Base-by-base conservation (phyloP, 64 coral and sea anemone species). In the Montipora sp. region DNA sequence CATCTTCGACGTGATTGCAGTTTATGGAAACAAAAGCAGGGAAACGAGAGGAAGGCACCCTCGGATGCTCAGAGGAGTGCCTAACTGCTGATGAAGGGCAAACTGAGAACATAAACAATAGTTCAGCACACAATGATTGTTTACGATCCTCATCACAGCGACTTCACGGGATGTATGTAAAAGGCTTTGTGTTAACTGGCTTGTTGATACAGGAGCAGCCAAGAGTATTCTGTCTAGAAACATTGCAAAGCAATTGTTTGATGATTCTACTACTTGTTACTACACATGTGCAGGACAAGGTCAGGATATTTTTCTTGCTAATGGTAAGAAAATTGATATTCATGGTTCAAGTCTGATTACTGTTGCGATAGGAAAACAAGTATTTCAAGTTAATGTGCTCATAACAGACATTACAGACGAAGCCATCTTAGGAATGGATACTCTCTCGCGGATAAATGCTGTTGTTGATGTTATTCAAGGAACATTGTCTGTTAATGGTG, bases 21-120 rank as follows among this genome's bases (percentile, higher is more conserved):
- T 5, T 84, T 51, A 84, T 84, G 81, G 59, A 84, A 84, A 84
- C 81, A 84, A 67, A 51, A 84, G 3, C 81, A 68, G 59, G 59
- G 68, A 84, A 84, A 84, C 81, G 81, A 84, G 81, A 84, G 68
- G 81, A 84, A 46, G 81, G 81, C 81, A 18, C 19, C 50, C 22
- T 51, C 59, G 81, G 68, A 84, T 84, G 58, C 81, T 59, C 81
- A 58, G 81, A 51, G 81, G 81, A 84, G 50, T 51, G 81, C 22
- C 81, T 67, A 65, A 67, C n/a, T 22, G 16, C 60, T 7, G 59
- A 84, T 18, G 18, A 84, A 68, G 59, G 81, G 81, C n/a, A 84
- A 46, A 51, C 4, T 47, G 81, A 84, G 18, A 67, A 84, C 50
- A 60, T 65, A 53, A 67, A 65, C 8, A 84, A 51, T 84, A 65